Evolutionary conservation across 1,140 invertebrate genomes (phyloP), one percentile per base, ranked within the genome.

Genomic region (Drosophila sulfurigaster): DNA sequence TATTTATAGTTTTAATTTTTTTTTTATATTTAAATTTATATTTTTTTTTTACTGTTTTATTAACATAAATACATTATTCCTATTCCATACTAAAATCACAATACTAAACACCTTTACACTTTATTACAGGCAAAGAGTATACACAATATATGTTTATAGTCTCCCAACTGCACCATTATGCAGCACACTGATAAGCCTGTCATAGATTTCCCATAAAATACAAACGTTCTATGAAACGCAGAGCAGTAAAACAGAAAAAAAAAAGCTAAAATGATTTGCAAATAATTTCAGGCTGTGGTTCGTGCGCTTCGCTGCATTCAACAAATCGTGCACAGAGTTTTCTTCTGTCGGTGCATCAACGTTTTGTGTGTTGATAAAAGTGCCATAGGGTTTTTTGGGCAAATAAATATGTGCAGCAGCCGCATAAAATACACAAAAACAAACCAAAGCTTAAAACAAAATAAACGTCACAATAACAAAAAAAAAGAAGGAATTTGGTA

Each of bases 341-440:
- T 57, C 10, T 57, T 69, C 8, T 48, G 10, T 25, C 30, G 20
- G 41, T 67, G 66, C 49, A 52, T 48, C 51, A 52, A 7, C n/a
- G 51, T 54, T n/a, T 54, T 67, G 75, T 46, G 64, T 67, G 74
- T 49, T 83, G 82, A 82, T 82, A 78, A 70, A 78, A 78, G 49
- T 83, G 81, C 63, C 81, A 82, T 76, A 82, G 81, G 81, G 65
- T 80, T 85, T 82, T 80, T 74, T 69, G 46, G 73, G 45, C 73
- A 83, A 82, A 83, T 83, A 83, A 83, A 83, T 83, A 77, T 85
- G 52, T 72, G 72, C 81, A 59, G 62, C 65, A 82, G 51, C 78
- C 65, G 57, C 76, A 79, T 74, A 76, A 64, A 82, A 71, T 59
- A 75, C 65, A 71, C 80, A 83, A 45, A 73, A 69, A 54, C 48